Evolutionary conservation across 2,888 invertebrate genomes (phyloP).

Genomic region (Drosophila cyrtoloma): DNA sequence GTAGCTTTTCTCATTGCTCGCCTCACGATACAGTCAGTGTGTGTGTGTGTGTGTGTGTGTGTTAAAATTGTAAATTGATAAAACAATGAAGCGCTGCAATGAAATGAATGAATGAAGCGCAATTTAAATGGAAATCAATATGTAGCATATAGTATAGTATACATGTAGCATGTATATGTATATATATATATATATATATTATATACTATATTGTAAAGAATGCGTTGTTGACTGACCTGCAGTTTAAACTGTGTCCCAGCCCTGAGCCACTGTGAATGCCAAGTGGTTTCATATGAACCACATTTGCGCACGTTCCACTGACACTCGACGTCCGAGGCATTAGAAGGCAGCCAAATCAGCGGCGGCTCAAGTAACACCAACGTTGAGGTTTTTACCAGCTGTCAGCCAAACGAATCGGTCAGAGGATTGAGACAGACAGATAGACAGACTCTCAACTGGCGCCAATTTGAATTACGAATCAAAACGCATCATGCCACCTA

Average conservation of each 20-base stretch:
- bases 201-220: constrained; percentile 23
- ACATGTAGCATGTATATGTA: constrained; percentile 9
- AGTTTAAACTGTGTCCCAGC: constrained; percentile 32
- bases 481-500: constrained; percentile 1
- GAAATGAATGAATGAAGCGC: constrained; percentile 76
- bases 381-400: constrained; percentile 61
- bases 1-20: constrained; percentile 32
- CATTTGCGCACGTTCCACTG: constrained; percentile 56
- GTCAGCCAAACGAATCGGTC: constrained; percentile 57
- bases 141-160: constrained; percentile 20
- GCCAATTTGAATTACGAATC: constrained; percentile 16
- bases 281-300: constrained; percentile 46
- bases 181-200: constrained; percentile 11
- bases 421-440: constrained; percentile 29
- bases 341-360: constrained; percentile 42
- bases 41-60: constrained; percentile 41
- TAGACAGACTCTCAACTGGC: constrained; percentile 16
- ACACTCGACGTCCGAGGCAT: constrained; percentile 44
- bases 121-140: constrained; percentile 77
- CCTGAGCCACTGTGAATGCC: constrained; percentile 55
- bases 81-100: constrained; percentile 66
- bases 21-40: constrained; percentile 27
- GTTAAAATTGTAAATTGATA: constrained; percentile 79
- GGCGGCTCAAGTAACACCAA: constrained; percentile 39
- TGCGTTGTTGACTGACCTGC: constrained; percentile 42